Base-by-base conservation (phyloP, 1,140 invertebrate species). In the Ceratitis capitata region DNA sequence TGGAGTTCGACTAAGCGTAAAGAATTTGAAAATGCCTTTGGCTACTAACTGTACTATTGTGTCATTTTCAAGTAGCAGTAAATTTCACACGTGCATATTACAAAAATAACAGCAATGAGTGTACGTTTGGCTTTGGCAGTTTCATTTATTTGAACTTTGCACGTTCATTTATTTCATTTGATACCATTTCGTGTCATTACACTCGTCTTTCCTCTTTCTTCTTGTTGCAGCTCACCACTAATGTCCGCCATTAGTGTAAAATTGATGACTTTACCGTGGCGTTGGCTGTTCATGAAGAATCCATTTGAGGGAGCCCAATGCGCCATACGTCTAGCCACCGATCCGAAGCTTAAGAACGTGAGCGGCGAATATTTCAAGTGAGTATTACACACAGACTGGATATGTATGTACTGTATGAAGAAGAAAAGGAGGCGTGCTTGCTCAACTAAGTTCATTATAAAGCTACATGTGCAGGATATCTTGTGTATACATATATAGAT, bases 321-420 rank as follows among this genome's bases (percentile, higher is more conserved):
- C 39, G 93, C 94, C 61, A 88, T 96, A 56, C 95, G 94, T 88
- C 92, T 94, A 82, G 94, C 95, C 10, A 92, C 95, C 10, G 93
- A 94, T 87, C 92, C 93, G 14, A 91, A 92, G 58, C 90, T 96
- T 74, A 91, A 93, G 74, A 92, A 93, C 86, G 91, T 93, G 42
- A 93, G 93, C 56, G 95, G 95, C 82, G 93, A 94, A 90, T 95
- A 95, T 92, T 94, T 95, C 87, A 94, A 94, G 95, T 95, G 92
- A 92, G 88, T 92, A 88, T 84, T 74, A 85, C 39, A 26, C 23
- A 0, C 39, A 45, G 6, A 26, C 39, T n/a, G 86, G 58, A 29
- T 42, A 23, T 32, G 29, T 16, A 12, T 10, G 49, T 85, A n/a
- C n/a, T n/a, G n/a, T n/a, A n/a, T n/a, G n/a, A n/a, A n/a, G n/a